Conservation (phyloP, 2,797 vertebrate species). For the Bufotes viridis region DNA sequence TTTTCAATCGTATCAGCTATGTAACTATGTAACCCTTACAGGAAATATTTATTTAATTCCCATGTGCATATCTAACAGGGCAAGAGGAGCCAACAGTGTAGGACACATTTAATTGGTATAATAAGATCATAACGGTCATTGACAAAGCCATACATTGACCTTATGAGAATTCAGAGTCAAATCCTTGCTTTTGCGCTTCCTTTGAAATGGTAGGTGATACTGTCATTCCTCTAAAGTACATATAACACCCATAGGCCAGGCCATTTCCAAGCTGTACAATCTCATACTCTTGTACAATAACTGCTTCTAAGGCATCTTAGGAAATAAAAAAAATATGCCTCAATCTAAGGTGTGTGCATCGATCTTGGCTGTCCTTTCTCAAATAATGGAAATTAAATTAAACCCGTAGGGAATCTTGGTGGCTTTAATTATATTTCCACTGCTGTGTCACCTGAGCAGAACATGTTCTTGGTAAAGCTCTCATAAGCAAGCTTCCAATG, state of each 20-base stretch:
- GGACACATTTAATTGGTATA: not conserved
- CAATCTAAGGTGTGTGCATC: not conserved
- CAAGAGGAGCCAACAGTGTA: too few species aligned
- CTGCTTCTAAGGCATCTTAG: slow-evolving; percentile 4
- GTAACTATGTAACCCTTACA: too few species aligned
- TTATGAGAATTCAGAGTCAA: not conserved
- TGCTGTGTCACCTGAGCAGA: slow-evolving; percentile 19
- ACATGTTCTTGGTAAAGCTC: slow-evolving; percentile 5
- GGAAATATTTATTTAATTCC: too few species aligned
- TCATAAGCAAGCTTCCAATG: slow-evolving; percentile 5
- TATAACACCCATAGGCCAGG: not conserved
- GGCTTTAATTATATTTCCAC: slow-evolving; percentile 40
- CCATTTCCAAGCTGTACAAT: not conserved
- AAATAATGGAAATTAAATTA: slow-evolving; percentile 35
- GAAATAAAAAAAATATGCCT: not conserved
- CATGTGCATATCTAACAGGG: too few species aligned
- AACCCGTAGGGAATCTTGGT: slow-evolving; percentile 30
- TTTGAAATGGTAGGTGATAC: not conserved
- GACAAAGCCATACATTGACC: too few species aligned
- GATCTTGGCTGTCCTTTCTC: slow-evolving; percentile 22
- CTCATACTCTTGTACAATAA: not conserved
- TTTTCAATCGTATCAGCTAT: too few species aligned
- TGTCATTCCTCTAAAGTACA: not conserved
- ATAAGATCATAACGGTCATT: not conserved
- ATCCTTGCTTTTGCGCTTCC: not conserved